Evolutionary conservation across 2,113 vertebrate species (phyloP).

Genomic region (Anas platyrhynchos): DNA sequence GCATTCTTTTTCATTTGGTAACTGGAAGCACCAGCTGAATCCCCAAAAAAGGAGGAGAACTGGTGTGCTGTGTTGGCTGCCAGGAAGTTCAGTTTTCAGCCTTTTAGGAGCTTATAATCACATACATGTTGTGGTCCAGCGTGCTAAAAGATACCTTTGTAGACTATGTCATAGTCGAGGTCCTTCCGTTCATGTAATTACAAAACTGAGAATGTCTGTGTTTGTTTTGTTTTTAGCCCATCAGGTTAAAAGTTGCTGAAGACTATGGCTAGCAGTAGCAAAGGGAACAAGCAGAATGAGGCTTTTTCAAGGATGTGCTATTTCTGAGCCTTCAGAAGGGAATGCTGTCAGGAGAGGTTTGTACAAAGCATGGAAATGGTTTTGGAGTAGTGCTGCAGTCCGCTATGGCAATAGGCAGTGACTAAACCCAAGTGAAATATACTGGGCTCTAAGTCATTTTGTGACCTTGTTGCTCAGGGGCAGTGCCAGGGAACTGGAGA

Average conservation of each 20-base stretch:
- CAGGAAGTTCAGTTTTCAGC: neutral
- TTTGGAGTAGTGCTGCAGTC: neutral
- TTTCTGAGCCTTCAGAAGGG: neutral
- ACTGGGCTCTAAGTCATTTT: neutral
- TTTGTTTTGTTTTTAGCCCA: neutral
- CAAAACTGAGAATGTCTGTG: neutral
- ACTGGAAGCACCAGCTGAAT: neutral
- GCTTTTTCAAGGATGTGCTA: fast-evolving
- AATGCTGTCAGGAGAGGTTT: neutral
- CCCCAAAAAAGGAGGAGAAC: neutral
- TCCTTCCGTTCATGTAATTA: neutral
- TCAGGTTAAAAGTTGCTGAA: neutral
- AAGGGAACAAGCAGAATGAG: neutral
- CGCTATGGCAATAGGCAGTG: neutral
- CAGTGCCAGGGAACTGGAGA: no score
- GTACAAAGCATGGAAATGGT: neutral
- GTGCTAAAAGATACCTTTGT: neutral
- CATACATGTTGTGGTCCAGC: neutral
- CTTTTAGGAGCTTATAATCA: neutral
- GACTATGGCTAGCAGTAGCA: neutral
- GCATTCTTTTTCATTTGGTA: neutral
- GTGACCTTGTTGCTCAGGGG: no score
- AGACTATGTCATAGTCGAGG: no score
- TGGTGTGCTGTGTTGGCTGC: neutral
- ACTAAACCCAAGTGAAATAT: neutral